Evolutionary conservation across 2,797 vertebrate species (phyloP), one percentile per base, ranked within the genome.

Genomic region (Tenualosa ilisha): DNA sequence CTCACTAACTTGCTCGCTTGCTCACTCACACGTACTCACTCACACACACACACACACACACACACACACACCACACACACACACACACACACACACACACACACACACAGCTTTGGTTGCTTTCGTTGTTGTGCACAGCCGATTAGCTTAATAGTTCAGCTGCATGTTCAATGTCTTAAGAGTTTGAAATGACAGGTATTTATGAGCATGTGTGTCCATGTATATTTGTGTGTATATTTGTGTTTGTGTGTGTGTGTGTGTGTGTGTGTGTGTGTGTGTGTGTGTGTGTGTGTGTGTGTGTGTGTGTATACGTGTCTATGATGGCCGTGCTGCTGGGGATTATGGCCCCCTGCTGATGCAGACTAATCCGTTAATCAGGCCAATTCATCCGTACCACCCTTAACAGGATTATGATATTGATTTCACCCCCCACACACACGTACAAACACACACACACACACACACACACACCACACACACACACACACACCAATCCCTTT

Each of bases 351-450:
- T 90, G 88, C 91, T 90, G 89, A 82, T 88, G 87, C 84, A 82
- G 81, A 88, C 89, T 93, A 94, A 94, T 94, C 92, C 87, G 61
- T 87, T 93, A 93, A 94, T 93, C 91, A 88, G 85, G 86, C 85
- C 89, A 85, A 84, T 90, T 92, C 91, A 37, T 88, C 68, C 85
- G 86, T 85, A 83, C 81, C 83, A 83, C 82, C 82, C 84, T 86
- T 88, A 86, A 88, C 84, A 68, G 85, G 88, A 88, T 89, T 89
- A 89, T 43, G 84, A 68, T 81, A 61, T 86, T 68, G 68, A 87
- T 83, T 87, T 88, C 65, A 24, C 7, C 61, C 61, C n/a, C n/a
- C 59, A 24, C 59, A 24, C 59, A 13, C 51, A 51, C 50, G 9
- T 6, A 12, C 50, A 51, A 2, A 51, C n/a, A 61, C 59, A 61